Evolutionary conservation across 2,888 invertebrate genomes (phyloP).

Genomic region (Callyntrura sp.): DNA sequence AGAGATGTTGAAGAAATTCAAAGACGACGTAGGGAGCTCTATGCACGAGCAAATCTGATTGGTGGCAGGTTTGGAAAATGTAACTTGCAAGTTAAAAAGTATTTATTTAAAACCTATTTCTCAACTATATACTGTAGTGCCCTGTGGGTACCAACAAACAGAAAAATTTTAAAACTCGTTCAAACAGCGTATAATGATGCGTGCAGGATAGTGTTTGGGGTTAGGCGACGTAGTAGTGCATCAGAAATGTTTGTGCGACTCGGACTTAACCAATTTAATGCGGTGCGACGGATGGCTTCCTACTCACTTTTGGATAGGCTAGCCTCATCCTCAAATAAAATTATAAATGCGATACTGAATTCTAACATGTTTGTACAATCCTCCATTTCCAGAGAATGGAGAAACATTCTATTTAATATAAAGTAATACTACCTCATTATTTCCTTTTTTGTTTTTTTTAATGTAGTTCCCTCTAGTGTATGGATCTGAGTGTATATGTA

Average conservation of each 20-base stretch:
- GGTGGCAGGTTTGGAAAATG: too few relatives aligned
- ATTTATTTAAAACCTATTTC: neutral
- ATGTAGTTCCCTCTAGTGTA: too few relatives aligned
- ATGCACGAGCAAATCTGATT: too few relatives aligned
- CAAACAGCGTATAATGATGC: neutral
- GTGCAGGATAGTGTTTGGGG: neutral
- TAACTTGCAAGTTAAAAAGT: neutral
- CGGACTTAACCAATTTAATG: neutral
- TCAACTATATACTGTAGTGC: neutral
- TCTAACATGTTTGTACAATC: constrained; percentile 26
- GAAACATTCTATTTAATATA: constrained; percentile 11
- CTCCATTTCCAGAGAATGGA: constrained; percentile 29
- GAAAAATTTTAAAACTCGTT: neutral
- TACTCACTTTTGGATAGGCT: constrained; percentile 31
- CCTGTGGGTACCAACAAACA: neutral
- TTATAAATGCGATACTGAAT: neutral
- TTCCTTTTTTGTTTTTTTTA: neutral
- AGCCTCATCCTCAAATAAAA: neutral
- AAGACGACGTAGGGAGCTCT: too few relatives aligned
- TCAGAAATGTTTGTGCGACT: neutral
- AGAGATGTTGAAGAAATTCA: too few relatives aligned
- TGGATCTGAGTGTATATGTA: neutral
- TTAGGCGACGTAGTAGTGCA: neutral
- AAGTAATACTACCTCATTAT: neutral
- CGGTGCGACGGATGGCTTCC: neutral